Conservation (phyloP, 2,797 vertebrate species). For the Pogoniulus pusillus region DNA sequence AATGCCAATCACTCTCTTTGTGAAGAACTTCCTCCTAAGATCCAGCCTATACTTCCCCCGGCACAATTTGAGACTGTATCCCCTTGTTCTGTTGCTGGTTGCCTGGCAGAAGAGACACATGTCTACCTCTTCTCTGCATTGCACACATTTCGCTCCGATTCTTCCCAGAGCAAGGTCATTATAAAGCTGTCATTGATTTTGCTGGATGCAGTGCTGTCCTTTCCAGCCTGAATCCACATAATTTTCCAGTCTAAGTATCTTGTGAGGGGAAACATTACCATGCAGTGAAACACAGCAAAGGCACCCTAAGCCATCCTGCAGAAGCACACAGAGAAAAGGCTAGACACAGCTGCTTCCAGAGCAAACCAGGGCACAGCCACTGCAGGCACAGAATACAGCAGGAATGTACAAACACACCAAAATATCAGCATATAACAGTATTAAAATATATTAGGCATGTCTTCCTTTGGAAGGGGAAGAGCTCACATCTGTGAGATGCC, state of each 20-base stretch:
- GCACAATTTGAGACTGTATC: no score
- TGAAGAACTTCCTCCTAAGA: no score
- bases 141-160: neutral
- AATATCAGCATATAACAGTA: neutral
- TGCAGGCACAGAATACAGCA: neutral
- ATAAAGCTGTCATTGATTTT: neutral
- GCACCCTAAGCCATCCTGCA: neutral
- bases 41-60: no score
- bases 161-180: neutral
- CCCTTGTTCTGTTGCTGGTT: no score
- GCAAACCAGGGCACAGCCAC: accelerated
- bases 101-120: no score
- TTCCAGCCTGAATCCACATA: neutral
- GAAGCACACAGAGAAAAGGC: no score
- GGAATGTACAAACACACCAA: neutral
- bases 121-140: neutral
- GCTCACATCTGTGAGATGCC: neutral
- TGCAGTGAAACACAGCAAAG: neutral
- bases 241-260: neutral
- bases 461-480: neutral
- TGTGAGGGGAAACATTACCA: neutral
- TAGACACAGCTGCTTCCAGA: neutral
- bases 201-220: neutral
- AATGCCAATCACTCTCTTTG: no score
- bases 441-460: neutral